Base-by-base conservation (phyloP, 1,140 invertebrate genomes). In the Belonocnema kinseyi region DNA sequence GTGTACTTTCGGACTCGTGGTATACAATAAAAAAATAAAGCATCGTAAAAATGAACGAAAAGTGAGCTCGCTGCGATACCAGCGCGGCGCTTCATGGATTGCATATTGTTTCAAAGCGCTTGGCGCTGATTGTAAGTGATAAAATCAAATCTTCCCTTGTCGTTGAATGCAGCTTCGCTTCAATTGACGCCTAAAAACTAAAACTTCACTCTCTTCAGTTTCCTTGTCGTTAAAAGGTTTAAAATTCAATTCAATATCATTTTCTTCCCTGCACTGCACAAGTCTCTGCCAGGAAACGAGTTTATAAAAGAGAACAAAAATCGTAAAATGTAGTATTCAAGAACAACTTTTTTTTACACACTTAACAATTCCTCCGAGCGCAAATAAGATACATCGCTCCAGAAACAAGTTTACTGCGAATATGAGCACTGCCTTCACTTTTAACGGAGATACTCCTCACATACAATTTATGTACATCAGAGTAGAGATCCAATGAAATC, bases 1-100 rank as follows among this genome's bases (percentile, higher is more conserved):
- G 76, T 76, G 80, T 85, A 85, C 75, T 75, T 84, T 82, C 77
- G 82, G 83, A 86, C 79, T 84, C 83, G 77, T 77, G 72, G 74
- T 85, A 78, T 83, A 83, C 76, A 86, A 83, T 66, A 87, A 83
- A 85, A 85, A 86, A 79, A 72, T 81, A 83, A 83, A 80, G 54
- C 81, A 83, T 85, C 61, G 75, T 87, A 88, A 82, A 88, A 88
- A 86, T 80, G 74, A 86, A 86, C 77, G 74, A 85, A 84, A 85
- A 79, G n/a, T 54, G 19, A 54, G 3, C 10, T 54, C 53, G 53
- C 53, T 54, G 53, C 53, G 53, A n/a, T 54, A 54, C 53, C 53
- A 19, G 53, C 53, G 16, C 53, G 16, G 16, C 13, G 53, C 16
- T 16, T 54, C 53, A 19, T 54, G 16, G 17, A 4, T 17, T 10